phyloP scores from a whole-genome alignment of 2,797 vertebrate species.

The Aulostomus chinensis region DNA sequence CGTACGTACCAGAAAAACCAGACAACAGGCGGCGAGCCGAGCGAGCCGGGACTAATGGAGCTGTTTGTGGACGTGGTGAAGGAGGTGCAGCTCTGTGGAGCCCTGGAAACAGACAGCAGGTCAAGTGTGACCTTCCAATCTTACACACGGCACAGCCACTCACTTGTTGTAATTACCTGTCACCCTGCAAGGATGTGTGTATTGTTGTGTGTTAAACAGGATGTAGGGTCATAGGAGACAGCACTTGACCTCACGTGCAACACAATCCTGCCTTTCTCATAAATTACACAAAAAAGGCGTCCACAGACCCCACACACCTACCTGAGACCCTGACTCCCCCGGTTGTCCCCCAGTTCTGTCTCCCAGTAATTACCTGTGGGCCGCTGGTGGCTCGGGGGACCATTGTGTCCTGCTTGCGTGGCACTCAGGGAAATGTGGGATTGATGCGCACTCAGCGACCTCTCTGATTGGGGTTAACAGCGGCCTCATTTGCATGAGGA shows the following conservation, averaged over 20 bases:
- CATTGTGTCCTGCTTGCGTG: constrained; percentile 40
- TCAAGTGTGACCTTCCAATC: constrained; percentile 43
- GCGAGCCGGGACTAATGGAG: constrained; percentile 45
- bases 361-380: constrained; percentile 67
- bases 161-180: constrained; percentile 60
- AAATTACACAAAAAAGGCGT: constrained; percentile 28
- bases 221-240: constrained; percentile 36
- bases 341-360: constrained; percentile 37
- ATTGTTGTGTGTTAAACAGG: constrained; percentile 19
- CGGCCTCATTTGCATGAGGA: constrained; percentile 78
- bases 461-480: constrained; percentile 83
- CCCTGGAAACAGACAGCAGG: constrained; percentile 28
- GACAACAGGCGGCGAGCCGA: constrained; percentile 32
- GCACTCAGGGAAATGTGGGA: constrained; percentile 57
- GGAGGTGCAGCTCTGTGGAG: constrained; percentile 38
- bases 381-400: constrained; percentile 41
- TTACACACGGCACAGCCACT: constrained; percentile 29
- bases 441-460: constrained; percentile 66
- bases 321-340: constrained; percentile 38
- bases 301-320: constrained; percentile 23
- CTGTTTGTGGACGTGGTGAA: constrained; percentile 41
- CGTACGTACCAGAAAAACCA: constrained; percentile 25
- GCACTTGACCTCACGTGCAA: constrained; percentile 56
- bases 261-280: constrained; percentile 50
- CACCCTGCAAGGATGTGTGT: constrained; percentile 25